Evolutionary conservation across 2,888 invertebrate genomes (phyloP).

Genomic region (Acleris cristana): DNA sequence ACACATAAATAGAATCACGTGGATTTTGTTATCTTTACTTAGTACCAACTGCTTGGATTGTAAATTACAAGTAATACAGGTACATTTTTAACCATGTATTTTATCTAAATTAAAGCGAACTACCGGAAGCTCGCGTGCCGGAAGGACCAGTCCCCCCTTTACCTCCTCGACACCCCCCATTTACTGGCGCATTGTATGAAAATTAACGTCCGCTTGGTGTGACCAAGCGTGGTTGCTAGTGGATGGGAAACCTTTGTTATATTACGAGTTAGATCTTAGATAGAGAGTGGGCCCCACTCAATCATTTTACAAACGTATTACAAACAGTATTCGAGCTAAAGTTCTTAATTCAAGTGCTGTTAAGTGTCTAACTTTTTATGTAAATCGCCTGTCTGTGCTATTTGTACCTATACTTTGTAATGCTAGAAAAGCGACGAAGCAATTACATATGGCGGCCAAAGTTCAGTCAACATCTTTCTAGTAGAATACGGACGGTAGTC

Average conservation of each 20-base stretch:
- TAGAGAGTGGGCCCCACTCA: neutral
- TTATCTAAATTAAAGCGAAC: slow-evolving; percentile 2
- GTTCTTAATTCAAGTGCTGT: no score
- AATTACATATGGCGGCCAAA: no score
- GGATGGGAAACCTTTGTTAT: slow-evolving; percentile 4
- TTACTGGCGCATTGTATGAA: slow-evolving; percentile 36
- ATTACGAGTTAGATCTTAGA: neutral
- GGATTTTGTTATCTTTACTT: no score
- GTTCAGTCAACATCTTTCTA: no score
- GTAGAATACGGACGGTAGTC: no score
- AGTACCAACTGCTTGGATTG: no score
- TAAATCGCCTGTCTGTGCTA: no score
- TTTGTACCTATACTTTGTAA: no score
- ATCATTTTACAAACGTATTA: neutral
- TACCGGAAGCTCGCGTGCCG: slow-evolving; percentile 47
- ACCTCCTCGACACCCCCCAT: slow-evolving; percentile 42
- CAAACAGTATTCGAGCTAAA: no score
- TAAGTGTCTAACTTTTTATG: no score
- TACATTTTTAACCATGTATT: neutral
- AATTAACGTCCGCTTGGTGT: slow-evolving; percentile 22
- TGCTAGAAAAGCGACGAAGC: no score
- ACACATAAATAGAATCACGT: no score
- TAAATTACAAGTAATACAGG: neutral
- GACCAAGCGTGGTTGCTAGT: slow-evolving; percentile 1
- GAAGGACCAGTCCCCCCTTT: slow-evolving; percentile 44